Evolutionary conservation across 2,888 invertebrate species (phyloP).

Genomic region (Cryptophagus acutangulus): DNA sequence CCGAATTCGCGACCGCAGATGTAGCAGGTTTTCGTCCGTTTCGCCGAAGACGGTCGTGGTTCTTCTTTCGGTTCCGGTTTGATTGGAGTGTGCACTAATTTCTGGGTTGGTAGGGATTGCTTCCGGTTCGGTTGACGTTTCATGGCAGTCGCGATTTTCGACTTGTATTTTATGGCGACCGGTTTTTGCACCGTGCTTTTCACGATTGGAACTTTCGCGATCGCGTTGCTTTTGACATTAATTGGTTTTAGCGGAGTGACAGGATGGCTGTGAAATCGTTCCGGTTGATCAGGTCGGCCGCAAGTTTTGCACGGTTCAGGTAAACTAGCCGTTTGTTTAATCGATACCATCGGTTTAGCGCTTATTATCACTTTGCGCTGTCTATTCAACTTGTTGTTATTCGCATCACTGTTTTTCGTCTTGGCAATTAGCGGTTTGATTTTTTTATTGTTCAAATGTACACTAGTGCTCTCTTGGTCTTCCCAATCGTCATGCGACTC

Average conservation of each 20-base stretch:
- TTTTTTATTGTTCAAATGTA: slow-evolving; percentile 22
- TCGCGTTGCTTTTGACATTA: no score
- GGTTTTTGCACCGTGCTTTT: slow-evolving; percentile 53
- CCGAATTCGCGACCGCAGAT: slow-evolving; percentile 65
- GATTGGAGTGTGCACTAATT: slow-evolving; percentile 23
- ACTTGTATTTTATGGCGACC: slow-evolving; percentile 49
- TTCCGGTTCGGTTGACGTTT: slow-evolving; percentile 20
- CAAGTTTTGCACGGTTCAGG: slow-evolving; percentile 62
- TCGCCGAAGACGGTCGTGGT: slow-evolving; percentile 26
- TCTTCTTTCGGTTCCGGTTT: slow-evolving; percentile 2
- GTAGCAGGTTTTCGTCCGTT: slow-evolving; percentile 54
- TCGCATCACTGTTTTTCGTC: slow-evolving; percentile 28
- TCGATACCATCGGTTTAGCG: background rate
- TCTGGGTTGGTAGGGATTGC: slow-evolving; percentile 24
- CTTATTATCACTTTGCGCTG: slow-evolving; percentile 12
- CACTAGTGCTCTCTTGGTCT: slow-evolving; percentile 34
- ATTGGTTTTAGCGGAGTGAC: slow-evolving; percentile 33
- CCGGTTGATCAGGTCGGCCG: slow-evolving; percentile 63
- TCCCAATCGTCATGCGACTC: slow-evolving; percentile 36
- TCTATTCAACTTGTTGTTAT: slow-evolving; percentile 26
- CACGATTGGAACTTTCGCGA: no score
- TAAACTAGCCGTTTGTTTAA: slow-evolving; percentile 36
- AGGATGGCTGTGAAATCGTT: slow-evolving; percentile 60
- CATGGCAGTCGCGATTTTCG: slow-evolving; percentile 27
- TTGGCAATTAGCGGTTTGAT: slow-evolving; percentile 10